Evolutionary conservation across 2,888 invertebrate genomes (phyloP), one percentile per base, ranked within the genome.

Genomic region (Physocephala rufipes): DNA sequence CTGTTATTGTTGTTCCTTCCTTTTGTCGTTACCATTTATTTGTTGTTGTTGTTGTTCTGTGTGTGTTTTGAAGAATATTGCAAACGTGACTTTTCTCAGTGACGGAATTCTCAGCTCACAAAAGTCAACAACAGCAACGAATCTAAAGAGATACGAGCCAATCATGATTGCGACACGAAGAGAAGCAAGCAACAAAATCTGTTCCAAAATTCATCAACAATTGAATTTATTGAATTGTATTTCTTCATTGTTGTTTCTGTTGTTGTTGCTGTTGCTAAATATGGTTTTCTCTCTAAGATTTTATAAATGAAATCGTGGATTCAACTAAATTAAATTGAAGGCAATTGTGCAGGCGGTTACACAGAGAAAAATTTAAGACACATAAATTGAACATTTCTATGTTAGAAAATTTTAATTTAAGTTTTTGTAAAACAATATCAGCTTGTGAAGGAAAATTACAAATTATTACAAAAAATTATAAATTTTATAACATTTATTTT

Each of bases 51-150:
- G 2, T 16, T 36, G 63, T 16, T 58, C 15, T 1, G 24, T 58
- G 36, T 36, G 36, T 36, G 36, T 36, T 79, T 80, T 80, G 81
- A 82, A 78, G 78, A 77, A 81, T 82, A 81, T 81, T 81, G 82
- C 80, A 78, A 82, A 81, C 82, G 81, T 81, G 82, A 81, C 78
- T 72, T 62, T 47, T 51, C 55, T 55, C 26, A 24, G 47, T 21
- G 61, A 62, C 68, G 43, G 51, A 62, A 62, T 49, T 49, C 61
- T 51, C n/a, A 21, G 43, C 62, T 66, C 66, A 51, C 71, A 65
- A 65, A 70, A 59, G 71, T 67, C 71, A 61, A 51, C 66, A 67
- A 66, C 66, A 53, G 66, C 43, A 30, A 30, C 36, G 53, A 4
- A 53, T 53, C 36, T 36, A 51, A 66, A 65, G 9, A 19, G 49